phyloP scores from a whole-genome alignment of 2,888 invertebrate genomes.

The Caenorhabditis sulstoni region DNA sequence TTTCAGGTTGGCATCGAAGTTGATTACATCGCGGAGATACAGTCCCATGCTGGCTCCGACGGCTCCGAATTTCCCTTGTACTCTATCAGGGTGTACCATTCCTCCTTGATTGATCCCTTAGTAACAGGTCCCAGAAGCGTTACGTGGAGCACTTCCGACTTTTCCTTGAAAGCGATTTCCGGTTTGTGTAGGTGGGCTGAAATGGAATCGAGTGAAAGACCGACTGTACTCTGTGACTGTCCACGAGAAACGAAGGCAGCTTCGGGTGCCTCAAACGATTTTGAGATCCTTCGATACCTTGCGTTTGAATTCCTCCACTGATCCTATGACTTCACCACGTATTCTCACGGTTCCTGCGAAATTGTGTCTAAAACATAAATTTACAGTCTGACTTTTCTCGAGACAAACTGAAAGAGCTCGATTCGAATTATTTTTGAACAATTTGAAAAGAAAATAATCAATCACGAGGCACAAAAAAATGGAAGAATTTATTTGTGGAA shows the following conservation, averaged over 20 bases:
- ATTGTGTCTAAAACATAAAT: not conserved
- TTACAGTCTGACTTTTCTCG: not conserved
- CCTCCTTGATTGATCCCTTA: slow-evolving; percentile 8
- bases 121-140: not conserved
- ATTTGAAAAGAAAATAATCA: not conserved
- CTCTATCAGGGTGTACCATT: slow-evolving; percentile 9
- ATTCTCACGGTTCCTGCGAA: slow-evolving; percentile 11
- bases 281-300: slow-evolving; percentile 16
- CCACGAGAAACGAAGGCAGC: slow-evolving; percentile 14
- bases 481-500: not conserved
- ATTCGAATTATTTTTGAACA: not conserved
- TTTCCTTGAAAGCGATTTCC: not conserved
- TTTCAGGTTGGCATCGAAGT: slow-evolving; percentile 25
- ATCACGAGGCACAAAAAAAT: not conserved
- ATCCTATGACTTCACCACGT: slow-evolving; percentile 12
- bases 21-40: not conserved
- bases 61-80: slow-evolving; percentile 20
- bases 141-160: slow-evolving; percentile 11
- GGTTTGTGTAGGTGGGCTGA: not conserved
- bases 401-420: not conserved
- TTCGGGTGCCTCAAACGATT: slow-evolving; percentile 7
- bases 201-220: not conserved
- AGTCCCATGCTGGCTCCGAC: slow-evolving; percentile 16
- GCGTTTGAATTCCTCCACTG: slow-evolving; percentile 19
- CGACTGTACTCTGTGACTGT: not conserved